Percentiles rank a stretch among this genome's conserved stretches.
Conservation (phyloP, 2,113 vertebrate genomes). For the Stomatorhinus ivindoensis region DNA sequence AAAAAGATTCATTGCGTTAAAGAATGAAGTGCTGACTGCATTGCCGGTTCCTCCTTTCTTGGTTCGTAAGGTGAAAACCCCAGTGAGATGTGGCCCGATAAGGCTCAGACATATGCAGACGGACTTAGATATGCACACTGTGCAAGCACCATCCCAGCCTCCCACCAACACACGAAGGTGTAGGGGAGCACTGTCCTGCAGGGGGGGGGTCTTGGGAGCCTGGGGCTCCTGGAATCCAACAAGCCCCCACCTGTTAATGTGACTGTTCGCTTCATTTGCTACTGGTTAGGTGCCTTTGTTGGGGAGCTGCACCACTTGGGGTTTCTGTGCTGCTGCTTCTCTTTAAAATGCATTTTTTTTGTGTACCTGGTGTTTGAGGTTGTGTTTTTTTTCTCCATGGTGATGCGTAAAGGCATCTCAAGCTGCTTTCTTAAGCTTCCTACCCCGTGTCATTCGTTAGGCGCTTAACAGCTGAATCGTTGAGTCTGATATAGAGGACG, state of each 20-base stretch:
- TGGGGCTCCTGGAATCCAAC: background rate
- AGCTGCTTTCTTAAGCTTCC: background rate
- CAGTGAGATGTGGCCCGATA: background rate
- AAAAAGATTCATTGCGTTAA: background rate
- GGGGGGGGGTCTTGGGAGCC: background rate
- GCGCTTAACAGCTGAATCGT: background rate
- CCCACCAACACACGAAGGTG: background rate
- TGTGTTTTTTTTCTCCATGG: background rate
- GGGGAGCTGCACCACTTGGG: background rate
- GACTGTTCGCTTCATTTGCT: background rate
- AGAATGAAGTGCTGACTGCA: background rate
- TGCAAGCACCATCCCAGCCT: background rate
- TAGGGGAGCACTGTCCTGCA: background rate
- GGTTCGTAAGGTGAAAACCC: background rate
- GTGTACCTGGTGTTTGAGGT: background rate
- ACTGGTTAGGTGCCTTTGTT: background rate
- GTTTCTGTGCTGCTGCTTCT: background rate
- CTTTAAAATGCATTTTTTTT: background rate
- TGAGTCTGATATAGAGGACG: background rate
- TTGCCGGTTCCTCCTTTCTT: background rate
- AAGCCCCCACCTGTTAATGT: background rate
- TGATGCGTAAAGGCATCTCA: background rate
- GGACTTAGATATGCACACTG: background rate
- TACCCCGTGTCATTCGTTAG: background rate
- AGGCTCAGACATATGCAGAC: background rate